Conservation (phyloP, 2,888 invertebrate species). For the Melitaea athalia region DNA sequence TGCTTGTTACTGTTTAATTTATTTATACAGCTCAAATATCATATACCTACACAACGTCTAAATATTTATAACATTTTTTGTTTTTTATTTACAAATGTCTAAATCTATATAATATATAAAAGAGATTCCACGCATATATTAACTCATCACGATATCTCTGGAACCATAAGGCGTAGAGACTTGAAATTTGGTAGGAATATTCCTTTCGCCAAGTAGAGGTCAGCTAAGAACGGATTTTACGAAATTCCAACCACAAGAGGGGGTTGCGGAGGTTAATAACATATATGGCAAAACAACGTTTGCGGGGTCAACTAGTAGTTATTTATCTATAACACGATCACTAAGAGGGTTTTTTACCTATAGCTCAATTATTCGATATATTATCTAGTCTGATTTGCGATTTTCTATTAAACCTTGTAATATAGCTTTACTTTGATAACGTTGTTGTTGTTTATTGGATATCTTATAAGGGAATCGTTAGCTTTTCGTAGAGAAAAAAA, state of each 20-base stretch:
- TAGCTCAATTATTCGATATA: not conserved
- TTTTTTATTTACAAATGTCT: not conserved
- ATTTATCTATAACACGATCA: not conserved
- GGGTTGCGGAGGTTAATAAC: too few relatives aligned
- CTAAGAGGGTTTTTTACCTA: not conserved
- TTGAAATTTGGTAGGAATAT: too few relatives aligned
- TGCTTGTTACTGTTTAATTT: not conserved
- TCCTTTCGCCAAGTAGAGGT: too few relatives aligned
- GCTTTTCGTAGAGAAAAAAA: constrained; percentile 1
- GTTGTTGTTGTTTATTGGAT: constrained; percentile 63
- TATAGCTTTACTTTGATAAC: constrained; percentile 63
- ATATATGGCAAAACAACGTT: too few relatives aligned
- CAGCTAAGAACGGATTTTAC: too few relatives aligned
- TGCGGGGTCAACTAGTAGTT: too few relatives aligned
- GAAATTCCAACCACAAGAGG: too few relatives aligned
- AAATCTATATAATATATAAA: too few relatives aligned
- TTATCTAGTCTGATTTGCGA: constrained; percentile 5
- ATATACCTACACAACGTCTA: not conserved
- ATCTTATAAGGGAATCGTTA: constrained; percentile 41
- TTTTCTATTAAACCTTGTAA: constrained; percentile 27
- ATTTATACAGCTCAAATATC: constrained; percentile 3
- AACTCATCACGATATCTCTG: too few relatives aligned
- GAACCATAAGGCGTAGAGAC: too few relatives aligned
- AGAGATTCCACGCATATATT: too few relatives aligned
- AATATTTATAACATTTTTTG: not conserved